Conservation (phyloP, 2,113 vertebrate species). For the Eurystomus gularis region DNA sequence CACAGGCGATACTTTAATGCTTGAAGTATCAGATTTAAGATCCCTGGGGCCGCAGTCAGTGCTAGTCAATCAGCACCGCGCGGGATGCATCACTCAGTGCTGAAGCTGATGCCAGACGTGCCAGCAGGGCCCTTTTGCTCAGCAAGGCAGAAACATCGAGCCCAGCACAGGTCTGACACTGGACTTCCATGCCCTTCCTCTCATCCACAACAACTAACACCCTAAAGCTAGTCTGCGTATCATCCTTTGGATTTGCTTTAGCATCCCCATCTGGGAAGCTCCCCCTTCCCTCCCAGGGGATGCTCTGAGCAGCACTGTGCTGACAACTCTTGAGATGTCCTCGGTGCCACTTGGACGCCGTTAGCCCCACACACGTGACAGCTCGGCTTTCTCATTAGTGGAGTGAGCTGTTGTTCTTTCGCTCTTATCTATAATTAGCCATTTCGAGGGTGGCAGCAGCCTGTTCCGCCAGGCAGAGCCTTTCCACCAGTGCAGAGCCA, state of each 20-base stretch:
- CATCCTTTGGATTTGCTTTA: not conserved
- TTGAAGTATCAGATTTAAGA: not conserved
- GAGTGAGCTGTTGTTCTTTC: not conserved
- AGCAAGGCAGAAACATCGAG: not conserved
- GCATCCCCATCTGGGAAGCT: not conserved
- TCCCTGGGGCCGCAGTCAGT: not conserved
- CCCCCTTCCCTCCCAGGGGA: not conserved
- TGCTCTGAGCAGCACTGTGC: rapidly evolving
- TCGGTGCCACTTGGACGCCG: rapidly evolving
- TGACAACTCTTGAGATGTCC: not conserved
- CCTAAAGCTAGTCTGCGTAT: not conserved
- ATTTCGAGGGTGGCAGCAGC: not conserved
- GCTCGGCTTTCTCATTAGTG: not conserved
- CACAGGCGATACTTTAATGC: not conserved
- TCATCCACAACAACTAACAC: not conserved
- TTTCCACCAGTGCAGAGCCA: not conserved
- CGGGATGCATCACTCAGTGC: not conserved
- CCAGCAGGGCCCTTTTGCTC: not conserved
- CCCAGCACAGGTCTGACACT: not conserved
- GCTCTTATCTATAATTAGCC: constrained; percentile 25
- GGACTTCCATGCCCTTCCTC: not conserved
- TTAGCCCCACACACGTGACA: rapidly evolving
- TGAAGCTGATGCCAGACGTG: not conserved
- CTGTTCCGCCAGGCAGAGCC: not conserved
- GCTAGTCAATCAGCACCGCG: not conserved